phyloP scores from a whole-genome alignment of 2,113 vertebrate species.

The Pipra filicauda region DNA sequence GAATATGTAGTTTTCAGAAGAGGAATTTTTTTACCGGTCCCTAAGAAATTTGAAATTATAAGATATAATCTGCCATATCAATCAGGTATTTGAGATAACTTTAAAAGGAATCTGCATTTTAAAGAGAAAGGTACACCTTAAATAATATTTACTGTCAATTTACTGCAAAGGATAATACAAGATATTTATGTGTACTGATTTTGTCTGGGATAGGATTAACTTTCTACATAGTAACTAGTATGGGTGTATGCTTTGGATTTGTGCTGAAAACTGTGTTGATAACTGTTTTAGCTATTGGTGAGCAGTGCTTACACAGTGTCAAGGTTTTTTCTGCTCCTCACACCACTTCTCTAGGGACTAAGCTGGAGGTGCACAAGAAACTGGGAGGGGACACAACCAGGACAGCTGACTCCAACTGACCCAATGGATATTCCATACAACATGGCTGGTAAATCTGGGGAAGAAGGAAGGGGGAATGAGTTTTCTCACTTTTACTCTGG shows the following conservation, averaged over 20 bases:
- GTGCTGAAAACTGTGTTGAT: not conserved
- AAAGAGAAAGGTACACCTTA: not conserved
- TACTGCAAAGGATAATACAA: not conserved
- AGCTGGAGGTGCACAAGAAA: not conserved
- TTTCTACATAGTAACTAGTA: not conserved
- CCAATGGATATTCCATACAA: not conserved
- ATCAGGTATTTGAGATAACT: not conserved
- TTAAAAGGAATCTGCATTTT: not conserved
- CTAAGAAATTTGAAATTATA: not conserved
- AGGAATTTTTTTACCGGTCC: not conserved
- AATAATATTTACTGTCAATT: not conserved
- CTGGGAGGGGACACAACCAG: rapidly evolving
- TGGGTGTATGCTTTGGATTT: not conserved
- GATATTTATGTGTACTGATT: not conserved
- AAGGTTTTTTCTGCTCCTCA: not conserved
- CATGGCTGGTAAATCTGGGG: not conserved
- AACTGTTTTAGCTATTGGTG: not conserved
- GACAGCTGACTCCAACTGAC: not conserved
- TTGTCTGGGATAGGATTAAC: not conserved
- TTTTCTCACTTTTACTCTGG: not conserved
- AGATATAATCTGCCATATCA: not conserved
- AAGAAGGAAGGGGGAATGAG: not conserved
- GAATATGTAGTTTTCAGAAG: not conserved
- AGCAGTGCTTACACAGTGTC: not conserved
- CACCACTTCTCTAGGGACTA: rapidly evolving